Base-by-base conservation (phyloP, 2,113 vertebrate species). In the Ceratotherium simum region DNA sequence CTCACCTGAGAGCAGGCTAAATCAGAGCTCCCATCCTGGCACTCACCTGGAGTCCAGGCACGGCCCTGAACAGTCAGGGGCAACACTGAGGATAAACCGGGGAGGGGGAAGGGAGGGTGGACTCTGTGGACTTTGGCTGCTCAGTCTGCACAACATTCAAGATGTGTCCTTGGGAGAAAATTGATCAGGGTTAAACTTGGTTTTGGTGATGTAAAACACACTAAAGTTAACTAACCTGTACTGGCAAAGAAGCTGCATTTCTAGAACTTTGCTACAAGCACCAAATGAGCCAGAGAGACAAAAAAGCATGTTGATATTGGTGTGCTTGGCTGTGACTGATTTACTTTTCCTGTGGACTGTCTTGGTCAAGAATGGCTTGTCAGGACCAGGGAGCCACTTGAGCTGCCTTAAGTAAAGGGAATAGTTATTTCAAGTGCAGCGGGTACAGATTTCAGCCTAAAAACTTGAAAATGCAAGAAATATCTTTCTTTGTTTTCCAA, bases 231-330 rank as follows among this genome's bases (percentile, higher is more conserved):
- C 90, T 82, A 85, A 92, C 86, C 76, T 42, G 39, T 4, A 20
- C 46, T 54, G 60, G 46, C 10, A 18, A 90, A 78, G 56, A 94
- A 65, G 29, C 48, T 48, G 36, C 36, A 29, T 12, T 82, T 96
- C 92, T 64, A 84, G 65, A 89, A 92, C 82, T 91, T 89, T 80
- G 76, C 48, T 21, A 6, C 79, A 58, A 96, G 81, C 83, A 58
- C 23, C 9, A 5, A 85, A 89, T 46, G 85, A 91, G 90, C 72
- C 76, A 29, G 64, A 17, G 39, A 85, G 65, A 84, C 21, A 64
- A 67, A 88, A 83, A 70, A 75, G 46, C 80, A 67, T 86, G 70
- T 70, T 39, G 46, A 83, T 73, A 54, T n/a, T 90, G 73, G 42
- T 75, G 46, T 89, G 9, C 8, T 23, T 78, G 70, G 18, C 56